Percentiles rank a stretch among this genome's conserved stretches.
Conservation (phyloP, 2,888 invertebrate genomes). For the Ochropacha duplaris region DNA sequence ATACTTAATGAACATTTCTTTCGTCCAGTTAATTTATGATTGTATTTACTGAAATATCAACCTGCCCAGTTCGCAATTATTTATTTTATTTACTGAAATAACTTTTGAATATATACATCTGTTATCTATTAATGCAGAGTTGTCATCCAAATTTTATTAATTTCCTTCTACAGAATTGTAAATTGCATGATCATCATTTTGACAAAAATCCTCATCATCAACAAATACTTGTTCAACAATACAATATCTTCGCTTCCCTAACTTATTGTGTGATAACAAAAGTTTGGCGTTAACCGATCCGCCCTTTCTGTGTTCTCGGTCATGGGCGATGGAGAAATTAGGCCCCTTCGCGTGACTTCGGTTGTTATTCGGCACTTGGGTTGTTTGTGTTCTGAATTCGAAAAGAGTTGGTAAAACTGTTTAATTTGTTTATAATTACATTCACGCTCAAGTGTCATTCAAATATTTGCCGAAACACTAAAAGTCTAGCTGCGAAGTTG, state of each 20-base stretch:
- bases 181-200: background rate
- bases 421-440: background rate
- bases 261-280: constrained; percentile 9
- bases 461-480: background rate
- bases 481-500: background rate
- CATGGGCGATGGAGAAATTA: constrained; percentile 20
- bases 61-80: background rate
- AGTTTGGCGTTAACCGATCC: constrained; percentile 19
- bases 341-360: constrained; percentile 21
- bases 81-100: background rate
- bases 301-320: constrained; percentile 44
- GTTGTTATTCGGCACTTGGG: constrained; percentile 7
- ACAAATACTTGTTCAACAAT: constrained; percentile 4
- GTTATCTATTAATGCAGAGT: too few species aligned
- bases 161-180: too few species aligned
- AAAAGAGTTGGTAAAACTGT: background rate
- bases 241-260: constrained; percentile 5
- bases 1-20: too few species aligned
- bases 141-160: too few species aligned
- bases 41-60: background rate
- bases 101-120: too few species aligned
- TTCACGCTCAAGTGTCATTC: background rate
- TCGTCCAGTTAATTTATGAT: background rate
- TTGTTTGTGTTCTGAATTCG: background rate
- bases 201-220: background rate